These are phyloP conservation scores for Watsonalla cultraria DNA, from an alignment of 2,888 invertebrate species.

Conservation along the genomic window DNA sequence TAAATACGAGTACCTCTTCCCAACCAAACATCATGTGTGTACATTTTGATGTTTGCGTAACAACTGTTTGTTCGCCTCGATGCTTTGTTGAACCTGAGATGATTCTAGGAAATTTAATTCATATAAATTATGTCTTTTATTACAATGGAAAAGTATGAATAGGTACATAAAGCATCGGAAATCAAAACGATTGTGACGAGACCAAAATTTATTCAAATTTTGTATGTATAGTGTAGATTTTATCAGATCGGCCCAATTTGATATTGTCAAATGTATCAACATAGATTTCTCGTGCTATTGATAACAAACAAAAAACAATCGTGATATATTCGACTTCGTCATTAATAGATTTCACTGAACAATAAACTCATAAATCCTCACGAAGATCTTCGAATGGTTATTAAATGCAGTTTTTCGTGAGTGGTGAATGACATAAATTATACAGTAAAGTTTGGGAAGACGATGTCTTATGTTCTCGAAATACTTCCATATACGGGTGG, in stretches of 20 bases:
- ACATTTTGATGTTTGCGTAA: not conserved
- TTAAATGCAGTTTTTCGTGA: constrained; percentile 27
- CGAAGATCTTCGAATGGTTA: constrained; percentile 25
- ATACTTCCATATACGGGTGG: constrained; percentile 37
- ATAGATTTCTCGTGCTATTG: constrained; percentile 6
- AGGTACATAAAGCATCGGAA: too few species aligned
- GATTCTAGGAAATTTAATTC: not conserved
- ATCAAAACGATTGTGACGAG: not conserved
- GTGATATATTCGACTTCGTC: constrained; percentile 10
- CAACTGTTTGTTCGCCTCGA: not conserved
- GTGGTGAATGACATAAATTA: constrained; percentile 30
- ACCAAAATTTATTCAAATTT: not conserved
- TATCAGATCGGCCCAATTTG: constrained; percentile 1
- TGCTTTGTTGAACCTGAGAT: not conserved
- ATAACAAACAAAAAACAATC: constrained; percentile 8
- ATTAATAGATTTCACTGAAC: constrained; percentile 27
- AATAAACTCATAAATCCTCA: constrained; percentile 46
- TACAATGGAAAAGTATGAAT: too few species aligned
- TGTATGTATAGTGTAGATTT: not conserved
- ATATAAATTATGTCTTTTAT: not conserved
- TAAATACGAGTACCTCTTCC: not conserved
- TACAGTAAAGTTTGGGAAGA: constrained; percentile 33
- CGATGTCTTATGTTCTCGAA: constrained; percentile 32
- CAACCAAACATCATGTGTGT: not conserved
- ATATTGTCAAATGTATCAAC: not conserved